phyloP scores from a whole-genome alignment of 2,888 invertebrate species.

The Ochlodes sylvanus region DNA sequence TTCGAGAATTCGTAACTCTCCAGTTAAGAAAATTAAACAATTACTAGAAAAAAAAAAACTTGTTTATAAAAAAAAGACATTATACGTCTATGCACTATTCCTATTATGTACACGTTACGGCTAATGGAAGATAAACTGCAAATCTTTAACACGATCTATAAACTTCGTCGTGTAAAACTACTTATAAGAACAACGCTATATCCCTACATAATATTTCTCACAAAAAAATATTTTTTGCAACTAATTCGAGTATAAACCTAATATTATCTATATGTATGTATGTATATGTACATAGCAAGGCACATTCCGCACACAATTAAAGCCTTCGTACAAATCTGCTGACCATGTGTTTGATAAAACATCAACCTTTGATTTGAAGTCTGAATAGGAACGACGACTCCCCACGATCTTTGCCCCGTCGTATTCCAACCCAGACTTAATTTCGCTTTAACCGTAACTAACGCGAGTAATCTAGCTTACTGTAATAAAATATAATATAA shows the following conservation, averaged over 20 bases:
- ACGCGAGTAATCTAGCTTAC: constrained; percentile 79
- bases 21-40: constrained; percentile 79
- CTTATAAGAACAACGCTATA: constrained; percentile 74
- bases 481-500: constrained; percentile 72
- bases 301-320: constrained; percentile 85
- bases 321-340: constrained; percentile 73
- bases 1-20: constrained; percentile 84
- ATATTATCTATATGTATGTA: constrained; percentile 60
- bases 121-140: constrained; percentile 85
- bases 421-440: constrained; percentile 45
- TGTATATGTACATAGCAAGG: constrained; percentile 82
- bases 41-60: constrained; percentile 76
- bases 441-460: constrained; percentile 53
- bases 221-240: constrained; percentile 83
- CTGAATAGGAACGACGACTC: constrained; percentile 54
- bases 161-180: constrained; percentile 72
- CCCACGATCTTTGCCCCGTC: constrained; percentile 25
- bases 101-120: constrained; percentile 78
- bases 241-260: constrained; percentile 85
- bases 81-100: constrained; percentile 73
- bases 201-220: constrained; percentile 78
- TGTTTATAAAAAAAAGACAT: constrained; percentile 72
- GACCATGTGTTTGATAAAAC: constrained; percentile 80
- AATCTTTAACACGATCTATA: constrained; percentile 82
- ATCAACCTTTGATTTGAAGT: constrained; percentile 65